Evolutionary conservation across 2,797 vertebrate species (phyloP).

Genomic region (Eremophila alpestris): DNA sequence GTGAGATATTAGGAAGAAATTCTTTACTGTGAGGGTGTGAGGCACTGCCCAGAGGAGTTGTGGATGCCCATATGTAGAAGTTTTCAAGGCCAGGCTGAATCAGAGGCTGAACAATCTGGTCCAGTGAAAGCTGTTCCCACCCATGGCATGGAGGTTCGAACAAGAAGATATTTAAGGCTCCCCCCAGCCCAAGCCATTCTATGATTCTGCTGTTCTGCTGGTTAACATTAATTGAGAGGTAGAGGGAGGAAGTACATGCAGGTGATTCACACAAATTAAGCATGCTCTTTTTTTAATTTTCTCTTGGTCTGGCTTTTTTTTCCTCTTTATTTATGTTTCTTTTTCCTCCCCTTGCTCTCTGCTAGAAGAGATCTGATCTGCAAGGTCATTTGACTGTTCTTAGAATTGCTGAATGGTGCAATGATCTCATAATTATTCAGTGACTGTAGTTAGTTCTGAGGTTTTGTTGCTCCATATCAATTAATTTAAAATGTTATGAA

Average conservation of each 20-base stretch:
- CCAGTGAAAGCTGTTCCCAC: neutral
- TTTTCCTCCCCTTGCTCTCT: neutral
- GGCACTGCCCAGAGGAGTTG: neutral
- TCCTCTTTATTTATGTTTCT: neutral
- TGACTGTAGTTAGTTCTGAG: neutral
- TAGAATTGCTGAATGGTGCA: neutral
- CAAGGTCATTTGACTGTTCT: neutral
- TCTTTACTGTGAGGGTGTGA: neutral
- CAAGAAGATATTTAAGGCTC: neutral
- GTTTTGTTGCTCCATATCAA: slow-evolving; percentile 7
- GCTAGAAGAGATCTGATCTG: neutral
- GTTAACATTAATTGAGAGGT: neutral
- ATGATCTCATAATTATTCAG: slow-evolving; percentile 37
- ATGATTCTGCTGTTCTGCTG: neutral
- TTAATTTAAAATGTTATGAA: slow-evolving; percentile 29
- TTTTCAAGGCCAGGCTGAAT: neutral
- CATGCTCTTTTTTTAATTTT: neutral
- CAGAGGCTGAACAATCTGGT: neutral
- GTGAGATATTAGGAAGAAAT: neutral
- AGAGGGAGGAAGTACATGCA: neutral
- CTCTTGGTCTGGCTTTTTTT: neutral
- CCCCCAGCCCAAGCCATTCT: neutral
- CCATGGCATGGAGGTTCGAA: neutral
- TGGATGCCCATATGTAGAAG: neutral
- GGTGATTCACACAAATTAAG: neutral